A percentile compares a stretch with the other conserved stretches of the same genome.
phyloP scores from a whole-genome alignment of 2,888 invertebrate genomes.

The Itoplectis maculator region DNA sequence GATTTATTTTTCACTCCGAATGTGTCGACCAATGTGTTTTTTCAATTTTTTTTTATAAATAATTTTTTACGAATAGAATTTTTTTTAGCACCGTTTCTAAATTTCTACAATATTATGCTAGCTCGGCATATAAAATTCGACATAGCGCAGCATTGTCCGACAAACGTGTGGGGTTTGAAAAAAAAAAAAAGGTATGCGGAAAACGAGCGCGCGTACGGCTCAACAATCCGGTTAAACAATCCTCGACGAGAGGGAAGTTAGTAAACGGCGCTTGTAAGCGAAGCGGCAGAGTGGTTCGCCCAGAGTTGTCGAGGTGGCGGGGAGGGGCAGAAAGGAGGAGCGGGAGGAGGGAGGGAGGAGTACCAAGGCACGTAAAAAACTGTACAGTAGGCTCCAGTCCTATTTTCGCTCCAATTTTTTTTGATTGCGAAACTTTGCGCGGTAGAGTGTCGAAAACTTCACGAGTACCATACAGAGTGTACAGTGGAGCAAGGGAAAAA shows the following conservation, averaged over 20 bases:
- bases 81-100: neutral
- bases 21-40: neutral
- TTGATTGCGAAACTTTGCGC: conserved; percentile 45
- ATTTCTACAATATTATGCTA: neutral
- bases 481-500: neutral
- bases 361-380: conserved; percentile 35
- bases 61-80: neutral
- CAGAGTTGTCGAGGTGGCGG: conserved; percentile 54
- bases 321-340: conserved; percentile 7
- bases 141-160: neutral
- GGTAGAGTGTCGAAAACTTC: conserved; percentile 50
- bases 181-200: conserved; percentile 11
- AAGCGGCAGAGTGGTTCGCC: conserved; percentile 59
- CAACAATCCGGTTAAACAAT: conserved; percentile 65
- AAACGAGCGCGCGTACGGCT: conserved; percentile 16
- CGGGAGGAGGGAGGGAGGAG: neutral
- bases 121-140: neutral
- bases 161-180: conserved; percentile 1
- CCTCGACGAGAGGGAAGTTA: conserved; percentile 61
- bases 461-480: conserved; percentile 56
- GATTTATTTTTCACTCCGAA: too few relatives aligned
- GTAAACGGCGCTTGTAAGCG: conserved; percentile 67
- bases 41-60: neutral
- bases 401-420: conserved; percentile 65
- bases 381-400: conserved; percentile 46